phyloP scores from a whole-genome alignment of 2,113 vertebrate genomes.

The Ia io region DNA sequence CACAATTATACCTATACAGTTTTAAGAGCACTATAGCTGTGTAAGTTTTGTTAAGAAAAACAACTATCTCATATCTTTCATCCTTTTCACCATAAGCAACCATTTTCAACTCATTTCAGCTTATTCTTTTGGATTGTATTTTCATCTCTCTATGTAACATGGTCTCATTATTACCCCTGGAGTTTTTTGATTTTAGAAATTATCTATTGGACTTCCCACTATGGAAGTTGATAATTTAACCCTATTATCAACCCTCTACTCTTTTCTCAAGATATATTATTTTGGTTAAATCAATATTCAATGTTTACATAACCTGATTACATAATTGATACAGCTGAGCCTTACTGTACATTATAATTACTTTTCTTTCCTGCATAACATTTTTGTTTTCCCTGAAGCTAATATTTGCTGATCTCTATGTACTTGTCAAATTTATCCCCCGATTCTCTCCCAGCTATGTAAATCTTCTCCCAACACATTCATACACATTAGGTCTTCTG shows the following conservation, averaged over 20 bases:
- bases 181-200: slow-evolving; percentile 13
- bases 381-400: neutral
- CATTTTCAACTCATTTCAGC: neutral
- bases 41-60: neutral
- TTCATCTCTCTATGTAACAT: neutral
- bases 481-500: neutral
- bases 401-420: neutral
- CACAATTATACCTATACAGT: neutral
- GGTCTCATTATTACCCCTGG: neutral
- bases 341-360: neutral
- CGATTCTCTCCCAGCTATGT: neutral
- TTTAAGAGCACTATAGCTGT: neutral
- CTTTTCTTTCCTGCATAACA: neutral
- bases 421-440: neutral
- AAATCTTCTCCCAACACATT: neutral
- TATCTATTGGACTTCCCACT: neutral
- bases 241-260: neutral
- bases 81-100: neutral
- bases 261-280: neutral
- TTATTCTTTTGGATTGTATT: neutral
- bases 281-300: neutral
- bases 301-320: neutral
- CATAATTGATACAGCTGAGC: neutral
- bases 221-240: neutral
- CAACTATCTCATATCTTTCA: neutral